phyloP scores from a whole-genome alignment of 2,113 vertebrate species.

The Eublepharis macularius region DNA sequence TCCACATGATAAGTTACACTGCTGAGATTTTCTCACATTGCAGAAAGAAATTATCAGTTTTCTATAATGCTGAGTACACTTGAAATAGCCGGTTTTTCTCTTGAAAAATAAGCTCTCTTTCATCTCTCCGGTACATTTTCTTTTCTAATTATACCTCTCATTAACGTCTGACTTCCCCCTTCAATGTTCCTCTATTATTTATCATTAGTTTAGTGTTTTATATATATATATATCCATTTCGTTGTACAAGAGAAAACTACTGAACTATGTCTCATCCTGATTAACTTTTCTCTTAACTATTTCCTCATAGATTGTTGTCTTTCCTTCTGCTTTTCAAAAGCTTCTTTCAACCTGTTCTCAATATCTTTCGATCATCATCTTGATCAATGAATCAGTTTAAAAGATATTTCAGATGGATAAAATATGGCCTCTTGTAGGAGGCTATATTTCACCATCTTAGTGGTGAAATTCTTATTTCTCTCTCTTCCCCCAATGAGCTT shows the following conservation, averaged over 20 bases:
- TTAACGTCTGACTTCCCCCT: constrained; percentile 24
- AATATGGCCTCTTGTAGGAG: not conserved
- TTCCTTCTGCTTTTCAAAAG: not conserved
- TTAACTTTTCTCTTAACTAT: not conserved
- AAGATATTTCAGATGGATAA: constrained; percentile 1
- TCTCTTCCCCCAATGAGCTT: no score
- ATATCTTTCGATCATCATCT: constrained; percentile 2
- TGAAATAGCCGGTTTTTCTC: not conserved
- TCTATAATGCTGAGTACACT: constrained; percentile 9
- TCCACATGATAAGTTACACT: not conserved
- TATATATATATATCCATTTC: not conserved
- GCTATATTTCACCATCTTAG: not conserved
- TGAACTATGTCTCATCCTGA: not conserved
- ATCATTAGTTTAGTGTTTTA: not conserved
- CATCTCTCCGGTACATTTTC: not conserved
- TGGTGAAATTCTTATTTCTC: no score
- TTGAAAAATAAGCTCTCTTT: not conserved
- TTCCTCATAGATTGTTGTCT: not conserved
- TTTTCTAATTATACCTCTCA: constrained; percentile 21
- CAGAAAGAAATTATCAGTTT: not conserved
- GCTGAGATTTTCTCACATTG: not conserved
- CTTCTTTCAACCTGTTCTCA: not conserved
- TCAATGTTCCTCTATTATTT: not conserved
- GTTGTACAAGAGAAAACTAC: not conserved
- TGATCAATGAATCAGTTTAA: not conserved